phyloP scores from a whole-genome alignment of 2,888 invertebrate genomes.

The Chrysolina oricalcia region DNA sequence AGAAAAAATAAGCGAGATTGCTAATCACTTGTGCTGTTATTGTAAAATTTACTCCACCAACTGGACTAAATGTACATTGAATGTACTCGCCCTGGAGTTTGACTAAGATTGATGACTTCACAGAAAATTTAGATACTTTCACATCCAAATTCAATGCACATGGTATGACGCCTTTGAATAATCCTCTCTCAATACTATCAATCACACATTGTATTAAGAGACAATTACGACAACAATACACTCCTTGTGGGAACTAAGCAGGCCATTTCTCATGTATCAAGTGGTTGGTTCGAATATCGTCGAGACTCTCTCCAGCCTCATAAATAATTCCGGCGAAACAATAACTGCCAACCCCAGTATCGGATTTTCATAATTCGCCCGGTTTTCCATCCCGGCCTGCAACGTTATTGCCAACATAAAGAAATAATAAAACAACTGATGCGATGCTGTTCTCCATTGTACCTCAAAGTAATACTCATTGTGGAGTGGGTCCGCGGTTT shows the following conservation, averaged over 20 bases:
- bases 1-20: too few relatives aligned
- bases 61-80: too few relatives aligned
- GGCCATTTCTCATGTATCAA: conserved; percentile 32
- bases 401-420: conserved; percentile 56
- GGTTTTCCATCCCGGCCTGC: conserved; percentile 44
- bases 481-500: conserved; percentile 15
- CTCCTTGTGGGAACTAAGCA: conserved; percentile 4
- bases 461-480: conserved; percentile 29
- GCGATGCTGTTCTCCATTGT: conserved; percentile 22
- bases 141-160: background rate
- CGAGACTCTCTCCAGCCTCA: conserved; percentile 61
- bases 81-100: too few relatives aligned
- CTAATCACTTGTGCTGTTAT: too few relatives aligned
- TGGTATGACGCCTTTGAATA: background rate
- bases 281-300: conserved; percentile 56
- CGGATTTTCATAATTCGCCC: conserved; percentile 66
- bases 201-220: background rate
- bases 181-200: background rate
- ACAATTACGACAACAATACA: conserved; percentile 14
- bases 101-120: too few relatives aligned
- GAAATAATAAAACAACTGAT: conserved; percentile 54
- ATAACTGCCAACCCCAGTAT: conserved; percentile 66
- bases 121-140: background rate
- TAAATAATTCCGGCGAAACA: conserved; percentile 64
- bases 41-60: too few relatives aligned